Evolutionary conservation across 2,888 invertebrate species (phyloP).

Genomic region (Pelosia muscerda): DNA sequence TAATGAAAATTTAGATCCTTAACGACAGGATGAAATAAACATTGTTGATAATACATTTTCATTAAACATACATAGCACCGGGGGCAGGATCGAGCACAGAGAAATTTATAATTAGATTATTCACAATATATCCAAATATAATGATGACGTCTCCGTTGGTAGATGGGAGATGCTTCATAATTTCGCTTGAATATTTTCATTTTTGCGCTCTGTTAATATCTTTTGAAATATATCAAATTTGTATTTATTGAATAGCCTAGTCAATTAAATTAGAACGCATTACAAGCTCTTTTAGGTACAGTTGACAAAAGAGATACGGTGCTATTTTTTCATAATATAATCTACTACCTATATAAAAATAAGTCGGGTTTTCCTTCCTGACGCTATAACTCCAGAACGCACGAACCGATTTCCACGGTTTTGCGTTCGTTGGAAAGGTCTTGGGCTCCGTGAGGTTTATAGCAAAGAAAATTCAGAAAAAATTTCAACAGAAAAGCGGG

Average conservation of each 20-base stretch:
- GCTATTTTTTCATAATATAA: too few species aligned
- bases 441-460: too few species aligned
- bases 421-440: too few species aligned
- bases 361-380: too few species aligned
- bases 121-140: not conserved
- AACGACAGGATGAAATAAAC: slow-evolving; percentile 13
- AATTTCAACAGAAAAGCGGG: too few species aligned
- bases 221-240: not conserved
- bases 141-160: not conserved
- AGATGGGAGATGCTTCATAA: not conserved
- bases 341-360: too few species aligned
- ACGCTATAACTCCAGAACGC: too few species aligned
- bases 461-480: too few species aligned
- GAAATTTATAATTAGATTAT: not conserved
- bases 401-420: too few species aligned
- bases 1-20: slow-evolving; percentile 19
- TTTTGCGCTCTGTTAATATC: not conserved
- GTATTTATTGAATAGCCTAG: not conserved
- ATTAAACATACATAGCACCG: not conserved
- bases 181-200: not conserved
- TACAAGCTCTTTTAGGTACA: not conserved
- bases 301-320: too few species aligned
- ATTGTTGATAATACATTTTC: slow-evolving; percentile 17
- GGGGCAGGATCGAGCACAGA: not conserved
- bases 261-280: not conserved